A percentile compares a stretch with the other conserved stretches of the same genome.
These are phyloP conservation scores for Tachypleus tridentatus DNA, from an alignment of 1,140 invertebrate genomes.

Conservation along the genomic window DNA sequence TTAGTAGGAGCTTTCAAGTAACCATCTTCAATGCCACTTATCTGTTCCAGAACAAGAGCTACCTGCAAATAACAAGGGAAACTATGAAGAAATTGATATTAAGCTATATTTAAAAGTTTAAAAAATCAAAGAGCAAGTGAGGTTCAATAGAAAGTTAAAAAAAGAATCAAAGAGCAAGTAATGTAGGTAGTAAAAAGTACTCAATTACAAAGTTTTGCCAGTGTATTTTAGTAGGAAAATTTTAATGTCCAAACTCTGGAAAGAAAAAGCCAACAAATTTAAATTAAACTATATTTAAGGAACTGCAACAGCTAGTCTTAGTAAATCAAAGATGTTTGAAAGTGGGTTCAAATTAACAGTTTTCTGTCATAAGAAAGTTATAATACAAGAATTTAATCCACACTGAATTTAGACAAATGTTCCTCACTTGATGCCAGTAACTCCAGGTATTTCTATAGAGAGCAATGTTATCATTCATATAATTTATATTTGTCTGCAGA, in stretches of 20 bases:
- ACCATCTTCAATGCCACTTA: slow-evolving; percentile 40
- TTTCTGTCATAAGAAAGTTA: too few species aligned
- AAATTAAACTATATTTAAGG: too few species aligned
- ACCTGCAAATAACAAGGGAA: slow-evolving; percentile 29
- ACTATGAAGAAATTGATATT: background rate
- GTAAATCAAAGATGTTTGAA: too few species aligned
- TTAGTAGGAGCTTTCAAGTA: slow-evolving; percentile 29
- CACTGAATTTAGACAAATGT: background rate
- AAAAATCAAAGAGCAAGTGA: too few species aligned
- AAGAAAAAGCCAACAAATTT: too few species aligned
- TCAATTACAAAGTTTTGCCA: background rate
- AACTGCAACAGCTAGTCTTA: too few species aligned
- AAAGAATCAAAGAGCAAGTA: too few species aligned
- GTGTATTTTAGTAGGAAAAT: too few species aligned
- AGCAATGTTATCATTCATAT: slow-evolving; percentile 46
- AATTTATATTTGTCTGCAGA: slow-evolving; percentile 48
- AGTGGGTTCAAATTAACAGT: too few species aligned
- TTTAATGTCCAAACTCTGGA: too few species aligned
- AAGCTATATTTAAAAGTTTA: background rate
- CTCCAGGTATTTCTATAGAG: slow-evolving; percentile 39
- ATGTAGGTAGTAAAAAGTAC: background rate
- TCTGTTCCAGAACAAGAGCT: slow-evolving; percentile 36
- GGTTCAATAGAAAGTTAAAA: too few species aligned
- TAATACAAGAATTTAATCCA: too few species aligned
- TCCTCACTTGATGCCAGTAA: slow-evolving; percentile 66